Conservation (phyloP, 2,113 vertebrate genomes). For the Pygoscelis antarcticus region DNA sequence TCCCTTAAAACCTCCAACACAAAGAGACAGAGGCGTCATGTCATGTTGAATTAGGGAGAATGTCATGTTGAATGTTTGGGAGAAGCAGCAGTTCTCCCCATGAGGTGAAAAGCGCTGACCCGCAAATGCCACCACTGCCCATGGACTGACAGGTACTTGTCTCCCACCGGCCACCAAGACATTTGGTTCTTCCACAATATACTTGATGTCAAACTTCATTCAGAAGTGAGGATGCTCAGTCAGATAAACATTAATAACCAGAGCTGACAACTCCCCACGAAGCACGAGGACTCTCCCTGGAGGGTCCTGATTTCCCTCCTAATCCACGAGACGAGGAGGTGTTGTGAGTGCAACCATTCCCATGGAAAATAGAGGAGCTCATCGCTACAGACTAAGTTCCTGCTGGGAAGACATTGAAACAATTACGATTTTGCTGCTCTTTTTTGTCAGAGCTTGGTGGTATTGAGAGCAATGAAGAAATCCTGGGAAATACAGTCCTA, state of each 20-base stretch:
- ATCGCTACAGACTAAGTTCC: neutral
- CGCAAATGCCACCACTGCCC: rapidly evolving
- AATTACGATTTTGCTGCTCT: neutral
- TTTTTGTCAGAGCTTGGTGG: neutral
- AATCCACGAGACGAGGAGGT: rapidly evolving
- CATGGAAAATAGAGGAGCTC: neutral
- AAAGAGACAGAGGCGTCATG: rapidly evolving
- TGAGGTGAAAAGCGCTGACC: rapidly evolving
- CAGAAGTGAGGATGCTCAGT: neutral
- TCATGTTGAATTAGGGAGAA: neutral
- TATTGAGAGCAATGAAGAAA: neutral
- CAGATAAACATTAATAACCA: neutral
- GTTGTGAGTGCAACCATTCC: neutral
- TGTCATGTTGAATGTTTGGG: neutral
- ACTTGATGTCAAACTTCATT: neutral
- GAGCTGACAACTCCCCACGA: neutral
- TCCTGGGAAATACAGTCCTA: neutral
- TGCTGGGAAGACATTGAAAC: neutral
- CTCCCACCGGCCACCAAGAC: neutral
- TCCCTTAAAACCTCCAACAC: neutral
- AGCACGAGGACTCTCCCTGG: rapidly evolving
- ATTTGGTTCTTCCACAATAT: neutral
- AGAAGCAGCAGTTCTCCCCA: neutral
- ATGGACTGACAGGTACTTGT: neutral
- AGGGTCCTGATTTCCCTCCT: neutral